Conservation (phyloP, 2,113 vertebrate species). For the Poecilia latipinna region DNA sequence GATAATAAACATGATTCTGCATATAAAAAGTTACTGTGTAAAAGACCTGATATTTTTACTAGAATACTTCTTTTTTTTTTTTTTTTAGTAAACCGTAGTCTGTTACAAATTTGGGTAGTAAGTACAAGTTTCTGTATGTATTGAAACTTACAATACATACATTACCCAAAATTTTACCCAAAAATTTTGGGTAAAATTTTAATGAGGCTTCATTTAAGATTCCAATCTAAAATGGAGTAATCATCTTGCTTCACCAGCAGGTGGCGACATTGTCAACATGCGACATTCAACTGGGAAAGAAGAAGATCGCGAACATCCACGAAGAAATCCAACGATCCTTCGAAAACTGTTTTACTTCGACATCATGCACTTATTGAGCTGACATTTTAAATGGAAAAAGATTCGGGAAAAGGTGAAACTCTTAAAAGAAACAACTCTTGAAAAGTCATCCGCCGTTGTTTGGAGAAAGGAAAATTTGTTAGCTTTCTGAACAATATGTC, state of each 20-base stretch:
- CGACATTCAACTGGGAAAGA: neutral
- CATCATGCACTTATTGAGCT: neutral
- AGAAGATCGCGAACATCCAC: neutral
- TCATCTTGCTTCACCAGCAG: neutral
- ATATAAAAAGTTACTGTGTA: too few relatives aligned
- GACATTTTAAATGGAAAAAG: neutral
- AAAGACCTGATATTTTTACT: too few relatives aligned
- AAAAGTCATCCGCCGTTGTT: too few relatives aligned
- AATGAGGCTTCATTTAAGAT: neutral
- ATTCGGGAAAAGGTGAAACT: neutral
- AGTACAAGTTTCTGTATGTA: too few relatives aligned
- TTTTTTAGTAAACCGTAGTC: neutral
- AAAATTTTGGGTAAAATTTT: too few relatives aligned
- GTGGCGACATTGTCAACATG: neutral
- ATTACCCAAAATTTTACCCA: too few relatives aligned
- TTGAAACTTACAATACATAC: too few relatives aligned
- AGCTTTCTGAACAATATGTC: neutral
- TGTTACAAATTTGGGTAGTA: neutral
- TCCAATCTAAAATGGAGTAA: neutral
- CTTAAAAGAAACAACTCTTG: too few relatives aligned
- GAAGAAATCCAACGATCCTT: too few relatives aligned
- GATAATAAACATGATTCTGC: too few relatives aligned
- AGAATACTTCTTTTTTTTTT: too few relatives aligned
- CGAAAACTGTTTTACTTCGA: neutral
- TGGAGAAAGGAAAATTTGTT: too few relatives aligned